phyloP scores from a whole-genome alignment of 2,797 vertebrate species.

The Picus viridis region DNA sequence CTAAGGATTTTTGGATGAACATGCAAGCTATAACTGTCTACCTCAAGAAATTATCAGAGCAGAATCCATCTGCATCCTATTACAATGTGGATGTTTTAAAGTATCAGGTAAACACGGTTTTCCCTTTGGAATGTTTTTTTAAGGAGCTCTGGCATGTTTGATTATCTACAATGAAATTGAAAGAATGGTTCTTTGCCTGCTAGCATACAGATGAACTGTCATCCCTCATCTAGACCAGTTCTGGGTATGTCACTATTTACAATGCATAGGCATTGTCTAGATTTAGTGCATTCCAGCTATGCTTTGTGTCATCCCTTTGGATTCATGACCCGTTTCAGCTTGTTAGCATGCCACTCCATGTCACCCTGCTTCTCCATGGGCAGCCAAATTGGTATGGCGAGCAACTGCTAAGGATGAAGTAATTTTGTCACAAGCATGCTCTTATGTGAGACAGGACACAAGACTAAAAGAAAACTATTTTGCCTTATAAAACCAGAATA shows the following conservation, averaged over 20 bases:
- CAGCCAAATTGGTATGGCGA: not conserved
- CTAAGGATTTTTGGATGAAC: constrained; percentile 97
- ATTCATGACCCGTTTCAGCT: too few relatives aligned
- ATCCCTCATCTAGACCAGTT: too few relatives aligned
- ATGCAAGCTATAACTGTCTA: constrained; percentile 95
- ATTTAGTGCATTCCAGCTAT: too few relatives aligned
- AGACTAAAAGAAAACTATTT: not conserved
- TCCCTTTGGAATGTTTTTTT: not conserved
- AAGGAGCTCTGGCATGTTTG: not conserved
- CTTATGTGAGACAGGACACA: not conserved
- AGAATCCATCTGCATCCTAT: constrained; percentile 94
- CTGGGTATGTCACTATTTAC: too few relatives aligned
- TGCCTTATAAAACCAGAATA: not conserved
- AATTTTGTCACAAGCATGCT: not conserved
- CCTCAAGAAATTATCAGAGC: constrained; percentile 96
- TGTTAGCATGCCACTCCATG: too few relatives aligned
- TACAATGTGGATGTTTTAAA: constrained; percentile 95
- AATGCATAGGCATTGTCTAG: too few relatives aligned
- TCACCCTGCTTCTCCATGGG: too few relatives aligned
- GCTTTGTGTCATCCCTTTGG: too few relatives aligned
- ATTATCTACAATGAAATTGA: too few relatives aligned
- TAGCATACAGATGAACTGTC: too few relatives aligned
- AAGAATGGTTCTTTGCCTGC: too few relatives aligned
- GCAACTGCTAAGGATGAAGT: not conserved
- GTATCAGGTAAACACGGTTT: constrained; percentile 88